Conservation (phyloP, 1,140 invertebrate species). For the Drosophila serrata region DNA sequence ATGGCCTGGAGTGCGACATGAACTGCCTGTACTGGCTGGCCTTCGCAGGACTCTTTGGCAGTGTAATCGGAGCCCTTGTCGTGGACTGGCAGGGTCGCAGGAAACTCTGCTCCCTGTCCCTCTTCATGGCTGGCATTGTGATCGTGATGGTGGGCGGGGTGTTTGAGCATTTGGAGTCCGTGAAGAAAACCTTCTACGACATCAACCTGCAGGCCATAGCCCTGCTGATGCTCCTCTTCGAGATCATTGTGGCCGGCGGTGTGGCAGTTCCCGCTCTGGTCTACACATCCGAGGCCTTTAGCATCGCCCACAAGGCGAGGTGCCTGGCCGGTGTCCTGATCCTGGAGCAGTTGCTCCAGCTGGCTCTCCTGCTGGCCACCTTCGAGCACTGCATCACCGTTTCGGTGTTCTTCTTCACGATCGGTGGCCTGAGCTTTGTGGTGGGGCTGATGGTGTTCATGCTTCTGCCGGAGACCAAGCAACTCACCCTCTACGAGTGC, state of each 20-base stretch:
- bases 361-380: constrained; percentile 57
- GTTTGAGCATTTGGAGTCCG: constrained; percentile 68
- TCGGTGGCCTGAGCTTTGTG: constrained; percentile 63
- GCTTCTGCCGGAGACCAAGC: constrained; percentile 72
- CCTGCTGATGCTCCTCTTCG: constrained; percentile 70
- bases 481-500: constrained; percentile 73
- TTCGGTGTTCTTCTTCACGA: constrained; percentile 70
- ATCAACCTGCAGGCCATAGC: constrained; percentile 72
- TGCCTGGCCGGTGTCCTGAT: constrained; percentile 66
- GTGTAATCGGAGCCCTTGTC: constrained; percentile 54
- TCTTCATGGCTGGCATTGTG: constrained; percentile 67
- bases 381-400: constrained; percentile 56
- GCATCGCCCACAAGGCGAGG: constrained; percentile 58
- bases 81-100: constrained; percentile 74
- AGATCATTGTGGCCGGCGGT: constrained; percentile 65
- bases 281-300: constrained; percentile 75
- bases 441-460: constrained; percentile 68
- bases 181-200: constrained; percentile 64
- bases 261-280: constrained; percentile 68
- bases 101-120: constrained; percentile 66
- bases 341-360: constrained; percentile 65
- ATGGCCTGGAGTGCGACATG: constrained; percentile 74
- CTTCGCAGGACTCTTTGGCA: constrained; percentile 68
- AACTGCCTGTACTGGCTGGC: constrained; percentile 77
- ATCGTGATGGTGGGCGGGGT: constrained; percentile 77